These are phyloP conservation scores for Microcaecilia unicolor DNA, from an alignment of 2,797 vertebrate genomes.

Conservation along the genomic window DNA sequence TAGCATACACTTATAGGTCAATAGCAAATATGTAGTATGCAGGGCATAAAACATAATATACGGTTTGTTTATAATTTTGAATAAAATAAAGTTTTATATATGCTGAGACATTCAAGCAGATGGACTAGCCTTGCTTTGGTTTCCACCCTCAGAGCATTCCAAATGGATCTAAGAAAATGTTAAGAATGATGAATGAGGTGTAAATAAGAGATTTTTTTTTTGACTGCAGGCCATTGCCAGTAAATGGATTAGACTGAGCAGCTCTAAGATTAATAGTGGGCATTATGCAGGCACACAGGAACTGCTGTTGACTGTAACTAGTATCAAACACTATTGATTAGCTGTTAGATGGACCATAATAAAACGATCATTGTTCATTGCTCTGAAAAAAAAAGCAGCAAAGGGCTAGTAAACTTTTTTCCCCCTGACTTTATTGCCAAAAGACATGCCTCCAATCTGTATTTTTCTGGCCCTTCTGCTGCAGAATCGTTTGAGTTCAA, in stretches of 20 bases:
- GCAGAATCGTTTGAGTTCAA: background rate
- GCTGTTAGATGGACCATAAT: constrained; percentile 33
- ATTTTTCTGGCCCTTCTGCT: constrained; percentile 24
- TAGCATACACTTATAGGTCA: background rate
- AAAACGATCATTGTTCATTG: constrained; percentile 46
- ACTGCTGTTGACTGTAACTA: constrained; percentile 28
- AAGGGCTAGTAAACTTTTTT: background rate
- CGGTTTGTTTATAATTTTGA: constrained; percentile 1
- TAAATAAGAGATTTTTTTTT: constrained; percentile 33
- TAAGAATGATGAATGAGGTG: constrained; percentile 34
- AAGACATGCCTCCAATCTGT: constrained; percentile 11
- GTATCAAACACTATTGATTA: constrained; percentile 51
- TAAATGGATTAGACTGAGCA: constrained; percentile 36
- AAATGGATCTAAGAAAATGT: constrained; percentile 29
- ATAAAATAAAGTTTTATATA: constrained; percentile 6
- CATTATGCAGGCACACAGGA: constrained; percentile 31
- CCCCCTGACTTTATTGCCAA: constrained; percentile 26
- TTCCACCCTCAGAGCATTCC: constrained; percentile 11
- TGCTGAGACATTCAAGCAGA: constrained; percentile 11
- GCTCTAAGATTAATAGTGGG: constrained; percentile 23
- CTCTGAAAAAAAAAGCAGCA: constrained; percentile 27
- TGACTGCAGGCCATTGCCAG: constrained; percentile 25
- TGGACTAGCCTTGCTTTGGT: constrained; percentile 12
- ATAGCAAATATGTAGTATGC: constrained; percentile 6
- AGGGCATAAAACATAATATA: too few relatives aligned